phyloP scores from a whole-genome alignment of 2,888 invertebrate genomes.

The Philaethria dido region DNA sequence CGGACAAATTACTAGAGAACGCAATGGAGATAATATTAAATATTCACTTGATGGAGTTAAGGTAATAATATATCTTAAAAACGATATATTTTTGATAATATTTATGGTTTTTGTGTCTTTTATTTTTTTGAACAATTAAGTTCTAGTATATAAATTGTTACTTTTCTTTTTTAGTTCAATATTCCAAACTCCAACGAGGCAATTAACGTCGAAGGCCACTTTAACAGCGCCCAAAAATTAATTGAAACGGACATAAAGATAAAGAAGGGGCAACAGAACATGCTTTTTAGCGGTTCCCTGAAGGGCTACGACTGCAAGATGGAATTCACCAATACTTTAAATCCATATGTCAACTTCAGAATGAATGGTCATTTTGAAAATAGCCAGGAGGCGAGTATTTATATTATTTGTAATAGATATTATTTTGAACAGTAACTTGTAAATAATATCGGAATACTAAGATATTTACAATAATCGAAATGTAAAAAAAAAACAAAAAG shows the following conservation, averaged over 20 bases:
- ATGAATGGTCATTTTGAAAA: conserved; percentile 82
- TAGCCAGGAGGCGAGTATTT: conserved; percentile 62
- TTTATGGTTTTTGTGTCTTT: too few relatives aligned
- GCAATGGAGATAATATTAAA: conserved; percentile 69
- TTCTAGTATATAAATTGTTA: neutral
- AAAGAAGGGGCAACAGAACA: conserved; percentile 73
- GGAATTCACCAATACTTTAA: conserved; percentile 83
- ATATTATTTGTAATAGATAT: neutral
- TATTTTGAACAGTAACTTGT: too few relatives aligned
- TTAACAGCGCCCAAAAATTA: conserved; percentile 64
- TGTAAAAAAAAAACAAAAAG: too few relatives aligned
- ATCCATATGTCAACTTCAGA: conserved; percentile 85
- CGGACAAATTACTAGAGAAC: conserved; percentile 70
- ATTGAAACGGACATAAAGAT: conserved; percentile 79
- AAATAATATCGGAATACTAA: too few relatives aligned
- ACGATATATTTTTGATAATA: neutral
- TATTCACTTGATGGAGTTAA: conserved; percentile 84
- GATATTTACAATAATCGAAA: too few relatives aligned
- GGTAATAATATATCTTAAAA: conserved; percentile 39
- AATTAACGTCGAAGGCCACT: conserved; percentile 79
- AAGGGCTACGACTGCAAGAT: conserved; percentile 72
- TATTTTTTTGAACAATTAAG: too few relatives aligned
- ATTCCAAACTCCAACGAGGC: conserved; percentile 66
- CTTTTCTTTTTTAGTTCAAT: conserved; percentile 49
- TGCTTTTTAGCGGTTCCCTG: conserved; percentile 75